Base-by-base conservation (phyloP, 2,888 invertebrate genomes). In the Eurois occulta region DNA sequence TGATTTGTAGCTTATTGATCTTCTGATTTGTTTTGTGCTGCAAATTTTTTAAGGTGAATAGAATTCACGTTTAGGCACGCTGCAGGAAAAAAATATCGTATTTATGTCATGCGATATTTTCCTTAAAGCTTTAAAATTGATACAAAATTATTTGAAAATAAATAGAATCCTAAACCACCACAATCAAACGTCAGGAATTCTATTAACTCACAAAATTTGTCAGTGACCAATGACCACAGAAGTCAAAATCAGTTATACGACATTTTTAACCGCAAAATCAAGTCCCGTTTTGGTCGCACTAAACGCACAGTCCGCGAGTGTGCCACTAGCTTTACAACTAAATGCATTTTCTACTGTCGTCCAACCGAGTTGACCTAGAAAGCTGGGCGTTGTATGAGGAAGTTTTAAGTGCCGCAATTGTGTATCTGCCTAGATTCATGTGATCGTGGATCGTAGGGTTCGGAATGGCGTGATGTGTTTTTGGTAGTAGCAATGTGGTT, bases 271-370 rank as follows among this genome's bases (percentile, higher is more conserved):
- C 81, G 41, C 52, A 73, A 62, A 65, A 38, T 32, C 18, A 10
- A 58, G 52, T 79, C 32, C 83, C 71, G 66, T 80, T 83, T 72
- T 62, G 28, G 13, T 21, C 7, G 38, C 43, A 69, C 43, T 60
- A 81, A 77, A 38, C 60, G 58, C 76, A 85, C 77, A 64, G 58
- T 28, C 41, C 82, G 85, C 48, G 65, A 38, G 84, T 87, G 81
- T 85, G 82, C 60, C 32, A 76, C 68, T 16, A 78, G 80, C 88
- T 66, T 87, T 75, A 88, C 58, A 76, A 68, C 77, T 60, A 74
- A 88, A 85, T 89, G 89, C 89, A 89, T 89, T 88, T 88, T 84
- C 87, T 83, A 89, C 86, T 83, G 88, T 87, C 86, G 79, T 80
- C 75, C 76, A 79, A 80, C 76, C 72, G 66, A 66, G 74, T 69